phyloP scores from a whole-genome alignment of 2,888 invertebrate species.

The Temnothorax unifasciatus region DNA sequence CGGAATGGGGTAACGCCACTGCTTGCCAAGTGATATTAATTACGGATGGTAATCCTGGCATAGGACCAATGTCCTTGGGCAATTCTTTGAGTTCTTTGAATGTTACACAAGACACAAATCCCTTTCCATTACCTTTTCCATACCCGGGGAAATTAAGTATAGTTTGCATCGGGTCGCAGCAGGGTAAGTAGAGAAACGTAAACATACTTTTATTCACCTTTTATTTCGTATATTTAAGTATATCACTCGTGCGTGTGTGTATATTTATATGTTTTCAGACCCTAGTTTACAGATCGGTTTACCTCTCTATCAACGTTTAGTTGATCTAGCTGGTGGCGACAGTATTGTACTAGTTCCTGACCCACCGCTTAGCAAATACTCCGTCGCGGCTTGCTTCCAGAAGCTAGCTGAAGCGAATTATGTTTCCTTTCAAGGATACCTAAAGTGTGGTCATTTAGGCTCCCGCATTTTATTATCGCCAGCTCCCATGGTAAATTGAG shows the following conservation, averaged over 20 bases:
- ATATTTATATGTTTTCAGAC: constrained; percentile 75
- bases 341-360: constrained; percentile 89
- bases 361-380: constrained; percentile 85
- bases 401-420: constrained; percentile 92
- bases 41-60: constrained; percentile 92
- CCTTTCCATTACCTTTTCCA: constrained; percentile 92
- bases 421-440: constrained; percentile 90
- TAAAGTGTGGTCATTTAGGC: constrained; percentile 92
- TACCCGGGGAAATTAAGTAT: constrained; percentile 94
- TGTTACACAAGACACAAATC: constrained; percentile 85
- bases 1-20: constrained; percentile 96
- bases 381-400: constrained; percentile 86
- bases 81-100: constrained; percentile 87
- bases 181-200: constrained; percentile 87
- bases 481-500: constrained; percentile 89
- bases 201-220: constrained; percentile 76
- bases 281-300: constrained; percentile 87
- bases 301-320: constrained; percentile 92
- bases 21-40: constrained; percentile 93
- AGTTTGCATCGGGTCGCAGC: constrained; percentile 90
- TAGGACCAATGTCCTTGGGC: constrained; percentile 89
- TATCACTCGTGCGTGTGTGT: too few species aligned
- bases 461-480: constrained; percentile 92
- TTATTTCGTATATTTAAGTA: background rate
- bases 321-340: constrained; percentile 91